These are phyloP conservation scores for Epinotia nisella DNA, from an alignment of 2,888 invertebrate genomes.

Conservation along the genomic window DNA sequence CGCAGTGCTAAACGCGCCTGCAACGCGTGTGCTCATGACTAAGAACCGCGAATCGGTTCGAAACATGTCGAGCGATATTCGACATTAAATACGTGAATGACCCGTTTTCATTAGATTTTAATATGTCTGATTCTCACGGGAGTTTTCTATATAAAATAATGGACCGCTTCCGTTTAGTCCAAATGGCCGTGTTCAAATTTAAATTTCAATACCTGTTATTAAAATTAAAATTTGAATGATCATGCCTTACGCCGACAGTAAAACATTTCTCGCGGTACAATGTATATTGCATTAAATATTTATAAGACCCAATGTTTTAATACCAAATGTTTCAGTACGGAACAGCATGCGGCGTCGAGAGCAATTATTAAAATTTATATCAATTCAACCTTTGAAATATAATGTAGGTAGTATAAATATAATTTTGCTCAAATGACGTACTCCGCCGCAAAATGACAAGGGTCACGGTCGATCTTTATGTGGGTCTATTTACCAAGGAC, in stretches of 20 bases:
- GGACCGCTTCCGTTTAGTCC: background rate
- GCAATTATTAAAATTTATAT: conserved; percentile 33
- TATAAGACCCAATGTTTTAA: conserved; percentile 43
- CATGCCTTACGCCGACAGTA: conserved; percentile 22
- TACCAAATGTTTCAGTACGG: conserved; percentile 30
- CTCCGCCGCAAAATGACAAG: too few relatives aligned
- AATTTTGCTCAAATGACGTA: too few relatives aligned
- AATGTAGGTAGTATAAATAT: background rate
- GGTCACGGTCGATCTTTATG: too few relatives aligned
- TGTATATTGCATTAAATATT: conserved; percentile 45
- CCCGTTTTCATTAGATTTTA: too few relatives aligned
- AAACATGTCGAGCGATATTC: too few relatives aligned
- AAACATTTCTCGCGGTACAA: conserved; percentile 34
- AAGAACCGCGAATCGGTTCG: too few relatives aligned
- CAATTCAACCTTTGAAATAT: conserved; percentile 4
- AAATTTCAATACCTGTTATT: conserved; percentile 27
- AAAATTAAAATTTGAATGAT: conserved; percentile 38
- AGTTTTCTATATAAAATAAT: too few relatives aligned
- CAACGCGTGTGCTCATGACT: too few relatives aligned
- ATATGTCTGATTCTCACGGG: too few relatives aligned
- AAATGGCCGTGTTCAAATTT: conserved; percentile 5
- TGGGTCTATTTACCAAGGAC: too few relatives aligned
- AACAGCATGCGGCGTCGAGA: conserved; percentile 10
- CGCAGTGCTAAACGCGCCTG: too few relatives aligned
- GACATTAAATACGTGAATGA: too few relatives aligned